Percentiles rank a stretch among this genome's conserved stretches.
Evolutionary conservation across 2,113 vertebrate genomes (phyloP).

Genomic region (Alces alces): DNA sequence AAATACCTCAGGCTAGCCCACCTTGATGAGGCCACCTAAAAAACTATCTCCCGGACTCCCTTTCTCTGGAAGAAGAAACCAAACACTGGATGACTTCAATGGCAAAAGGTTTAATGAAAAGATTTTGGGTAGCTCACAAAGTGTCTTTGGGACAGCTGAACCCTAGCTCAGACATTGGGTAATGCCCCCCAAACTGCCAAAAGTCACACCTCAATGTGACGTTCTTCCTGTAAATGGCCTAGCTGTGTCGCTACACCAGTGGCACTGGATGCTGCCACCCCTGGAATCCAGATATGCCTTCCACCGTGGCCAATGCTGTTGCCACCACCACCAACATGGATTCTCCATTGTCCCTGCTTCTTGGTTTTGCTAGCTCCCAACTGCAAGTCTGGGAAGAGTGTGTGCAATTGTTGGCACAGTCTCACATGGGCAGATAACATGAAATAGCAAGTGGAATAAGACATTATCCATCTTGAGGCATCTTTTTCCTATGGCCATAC

Average conservation of each 20-base stretch:
- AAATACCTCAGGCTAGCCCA: background rate
- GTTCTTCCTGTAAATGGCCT: background rate
- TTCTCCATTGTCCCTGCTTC: background rate
- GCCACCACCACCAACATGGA: background rate
- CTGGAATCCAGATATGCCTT: background rate
- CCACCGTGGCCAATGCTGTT: background rate
- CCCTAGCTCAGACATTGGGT: background rate
- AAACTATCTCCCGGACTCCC: background rate
- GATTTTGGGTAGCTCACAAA: background rate
- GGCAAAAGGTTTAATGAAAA: background rate
- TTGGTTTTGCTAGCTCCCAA: background rate
- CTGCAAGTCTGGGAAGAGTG: background rate
- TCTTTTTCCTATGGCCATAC: conserved; percentile 3
- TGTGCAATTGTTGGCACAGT: background rate
- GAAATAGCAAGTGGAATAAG: conserved; percentile 40
- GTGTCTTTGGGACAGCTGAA: background rate
- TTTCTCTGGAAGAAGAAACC: conserved; percentile 12
- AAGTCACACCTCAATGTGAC: background rate
- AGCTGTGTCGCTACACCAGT: background rate
- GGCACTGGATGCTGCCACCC: background rate
- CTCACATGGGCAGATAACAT: conserved; percentile 1
- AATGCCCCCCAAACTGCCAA: background rate
- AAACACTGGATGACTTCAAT: background rate
- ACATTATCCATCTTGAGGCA: conserved; percentile 32
- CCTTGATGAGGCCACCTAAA: background rate